Evolutionary conservation across 2,113 vertebrate genomes (phyloP), one percentile per base, ranked within the genome.

Genomic region (Anarrhichthys ocellatus): DNA sequence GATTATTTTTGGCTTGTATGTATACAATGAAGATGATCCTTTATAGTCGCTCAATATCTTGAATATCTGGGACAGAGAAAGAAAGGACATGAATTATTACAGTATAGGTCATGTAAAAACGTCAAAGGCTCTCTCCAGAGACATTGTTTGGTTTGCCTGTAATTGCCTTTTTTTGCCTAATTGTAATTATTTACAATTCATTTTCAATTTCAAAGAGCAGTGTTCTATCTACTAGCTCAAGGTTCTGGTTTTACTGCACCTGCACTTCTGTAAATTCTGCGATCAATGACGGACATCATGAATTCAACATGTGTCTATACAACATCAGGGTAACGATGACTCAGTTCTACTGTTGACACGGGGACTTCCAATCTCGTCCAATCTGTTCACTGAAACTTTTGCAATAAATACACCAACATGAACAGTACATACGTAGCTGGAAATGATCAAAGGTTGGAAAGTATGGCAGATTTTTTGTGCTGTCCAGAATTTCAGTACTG

Each of bases 51-150:
- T 77, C 38, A 50, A 4, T 40, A 36, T 62, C 46, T 62, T 61
- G 44, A 76, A 73, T 73, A 76, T 74, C 92, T 92, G n/a, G 42
- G 15, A 50, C 24, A 81, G 42, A 80, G 32, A 20, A 15, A 76
- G 9, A 59, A 20, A 56, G 34, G 32, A 80, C 61, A 52, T 2
- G 0, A 76, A 58, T 81, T 17, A 65, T 14, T 27, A 59, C 3
- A 29, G 22, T 42, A 42, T 6, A 29, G 11, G 9, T 44, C 42
- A 44, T 44, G 10, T 44, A 44, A 44, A 4, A 42, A 42, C 40
- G 40, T 42, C 40, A 42, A 10, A 42, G 40, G 7, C 10, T 42
- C 40, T 42, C 40, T 42, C 7, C 40, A 42, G 42, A 44, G 42
- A 1, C 42, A 44, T 44, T 13, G 46, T 50, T 20, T 50, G 46